phyloP scores from a whole-genome alignment of 2,888 invertebrate species.

The Epinotia bilunana region DNA sequence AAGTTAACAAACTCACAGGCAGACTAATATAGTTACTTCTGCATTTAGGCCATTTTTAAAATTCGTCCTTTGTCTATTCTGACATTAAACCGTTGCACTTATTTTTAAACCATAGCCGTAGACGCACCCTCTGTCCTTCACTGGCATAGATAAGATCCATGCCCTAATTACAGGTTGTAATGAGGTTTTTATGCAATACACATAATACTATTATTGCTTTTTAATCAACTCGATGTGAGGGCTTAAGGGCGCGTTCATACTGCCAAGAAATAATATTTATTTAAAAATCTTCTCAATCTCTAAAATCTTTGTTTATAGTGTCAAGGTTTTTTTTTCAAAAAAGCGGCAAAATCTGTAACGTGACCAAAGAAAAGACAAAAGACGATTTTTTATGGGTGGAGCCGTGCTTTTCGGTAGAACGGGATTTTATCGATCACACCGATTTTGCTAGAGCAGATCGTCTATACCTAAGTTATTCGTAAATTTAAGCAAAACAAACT shows the following conservation, averaged over 20 bases:
- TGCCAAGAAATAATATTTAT: not conserved
- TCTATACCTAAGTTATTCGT: too few relatives aligned
- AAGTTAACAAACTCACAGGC: not conserved
- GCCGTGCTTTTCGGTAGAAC: too few relatives aligned
- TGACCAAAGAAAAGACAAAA: too few relatives aligned
- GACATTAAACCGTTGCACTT: conserved; percentile 9
- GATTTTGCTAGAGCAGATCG: too few relatives aligned
- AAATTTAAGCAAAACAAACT: too few relatives aligned
- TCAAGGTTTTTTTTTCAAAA: too few relatives aligned
- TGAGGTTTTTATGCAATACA: conserved; percentile 66
- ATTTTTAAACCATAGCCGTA: conserved; percentile 27
- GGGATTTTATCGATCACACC: too few relatives aligned
- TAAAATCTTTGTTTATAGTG: not conserved
- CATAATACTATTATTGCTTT: conserved; percentile 76
- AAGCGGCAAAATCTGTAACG: too few relatives aligned
- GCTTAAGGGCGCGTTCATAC: conserved; percentile 49
- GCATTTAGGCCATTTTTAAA: not conserved
- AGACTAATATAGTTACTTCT: not conserved
- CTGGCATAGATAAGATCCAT: conserved; percentile 34
- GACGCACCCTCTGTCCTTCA: conserved; percentile 38
- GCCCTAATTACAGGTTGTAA: conserved; percentile 54
- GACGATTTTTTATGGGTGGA: too few relatives aligned
- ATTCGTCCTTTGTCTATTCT: not conserved
- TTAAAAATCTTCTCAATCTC: too few relatives aligned
- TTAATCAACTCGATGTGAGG: conserved; percentile 76